Base-by-base conservation (phyloP, 2,797 vertebrate genomes). In the Kryptolebias ocellatus region DNA sequence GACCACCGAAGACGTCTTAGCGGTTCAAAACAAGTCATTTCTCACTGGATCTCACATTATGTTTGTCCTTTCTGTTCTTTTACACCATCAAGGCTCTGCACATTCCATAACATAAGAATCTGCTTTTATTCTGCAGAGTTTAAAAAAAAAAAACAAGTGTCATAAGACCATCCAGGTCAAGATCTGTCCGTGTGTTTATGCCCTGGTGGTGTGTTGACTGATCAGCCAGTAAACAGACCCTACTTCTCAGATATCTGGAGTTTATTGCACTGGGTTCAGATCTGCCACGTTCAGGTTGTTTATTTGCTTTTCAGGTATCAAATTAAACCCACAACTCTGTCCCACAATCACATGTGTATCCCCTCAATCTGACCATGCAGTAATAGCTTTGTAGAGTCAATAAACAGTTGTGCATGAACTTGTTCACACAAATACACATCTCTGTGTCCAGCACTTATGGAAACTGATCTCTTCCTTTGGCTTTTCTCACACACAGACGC, bases 291-390 rank as follows among this genome's bases (percentile, higher is more conserved):
- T 58, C 4, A 34, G 54, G 12, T 76, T 84, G 88, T 90, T 91
- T 91, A 84, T 92, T 92, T 91, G 81, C 68, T 70, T 87, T 89
- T 67, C 86, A 90, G 85, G 90, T 90, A 90, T 91, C 86, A 64
- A 88, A 77, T 92, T 82, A 81, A 90, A 78, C 69, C 81, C 76
- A 10, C 79, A 75, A 68, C 68, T 74, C 75, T 79, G 50, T 66
- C 78, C 76, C 79, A 47, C 64, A 67, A 58, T 80, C 57, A 3
- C 61, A 49, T 74, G 64, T 64, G 63, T 72, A 60, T 70, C 53
- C 47, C 59, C 68, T 59, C 28, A 5, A 52, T 57, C 73, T 52
- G 67, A 61, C 70, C n/a, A 18, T 14, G 69, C 77, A 72, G 74
- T 76, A 69, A 84, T 78, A 39, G 70, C 69, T 81, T 51, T 60